Base-by-base conservation (phyloP, 2,797 vertebrate genomes). In the Acanthis flammea region DNA sequence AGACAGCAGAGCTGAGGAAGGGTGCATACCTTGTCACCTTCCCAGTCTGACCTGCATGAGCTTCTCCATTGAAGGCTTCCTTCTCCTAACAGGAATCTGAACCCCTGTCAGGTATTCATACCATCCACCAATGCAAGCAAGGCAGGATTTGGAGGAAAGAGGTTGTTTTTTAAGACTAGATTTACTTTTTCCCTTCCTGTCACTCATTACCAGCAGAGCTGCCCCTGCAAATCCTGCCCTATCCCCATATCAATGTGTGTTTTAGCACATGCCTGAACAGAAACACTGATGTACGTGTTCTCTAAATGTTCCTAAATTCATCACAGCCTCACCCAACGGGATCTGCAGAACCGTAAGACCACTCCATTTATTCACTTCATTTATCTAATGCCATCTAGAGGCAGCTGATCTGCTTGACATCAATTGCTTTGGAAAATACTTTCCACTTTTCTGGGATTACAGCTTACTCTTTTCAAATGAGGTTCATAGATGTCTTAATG, bases 221-320 rank as follows among this genome's bases (percentile, higher is more conserved):
- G 54, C 63, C 35, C n/a, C 37, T 72, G 58, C 25, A 47, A 31
- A 41, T 24, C 47, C 45, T 55, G 45, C 31, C 2, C 44, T 66
- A 5, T 28, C 31, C 27, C 25, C 37, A 3, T 18, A 18, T 4
- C 7, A 1, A 0, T 28, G 30, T 0, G 0, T 4, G 27, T 31
- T 60, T 37, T 9, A 48, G 58, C 12, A 37, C 35, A 31, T 21
- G 51, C 25, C 61, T 17, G 27, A n/a, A 27, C 1, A 11, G 35
- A 75, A 14, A 61, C 28, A 44, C 3, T 8, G 31, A 57, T 21
- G 6, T 8, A 12, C 0, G 0, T 7, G 1, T 35, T 62, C 27
- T 25, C 15, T 33, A 31, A 35, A n/a, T 15, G 21, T 45, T 83
- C 77, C 57, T 33, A 41, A 78, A 71, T 23, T 19, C 17, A 30